Base-by-base conservation (phyloP, 2,888 invertebrate species). In the Drosophila paramelanica region DNA sequence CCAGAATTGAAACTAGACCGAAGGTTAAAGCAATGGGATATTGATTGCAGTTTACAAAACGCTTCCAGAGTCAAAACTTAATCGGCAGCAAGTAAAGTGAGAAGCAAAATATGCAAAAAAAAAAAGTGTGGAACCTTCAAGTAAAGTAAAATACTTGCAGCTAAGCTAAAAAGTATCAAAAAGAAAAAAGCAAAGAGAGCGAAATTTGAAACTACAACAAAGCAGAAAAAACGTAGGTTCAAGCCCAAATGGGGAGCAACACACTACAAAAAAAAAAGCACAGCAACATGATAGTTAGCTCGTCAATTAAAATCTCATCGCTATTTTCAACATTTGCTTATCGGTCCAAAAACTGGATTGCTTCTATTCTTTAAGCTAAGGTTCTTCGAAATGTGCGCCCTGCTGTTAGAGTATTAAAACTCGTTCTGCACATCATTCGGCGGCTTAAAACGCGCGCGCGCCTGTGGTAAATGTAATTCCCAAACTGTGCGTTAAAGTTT, bases 401-500 rank as follows among this genome's bases (percentile, higher is more conserved):
- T 14, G 11, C 14, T 33, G 41, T 52, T 36, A 13, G 17, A 3
- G 43, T 36, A 43, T 43, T 11, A 11, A 25, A 36, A 20, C 47
- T n/a, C n/a, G 8, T 4, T 42, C 8, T 4, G 33, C 38, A 8
- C 41, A 7, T 11, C 52, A 38, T 25, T 38, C 33, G 52, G 25
- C 47, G 47, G 56, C 33, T 53, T 50, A n/a, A 23, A 20, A n/a
- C 10, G 17, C 41, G 33, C 46, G 11, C 6, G 33, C 46, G 11
- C 6, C 36, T 47, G 39, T 33, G 60, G 49, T 45, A 62, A 62
- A 69, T 42, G 41, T 75, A 68, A 75, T 59, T 56, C 62, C 52
- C 70, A 45, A 59, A 53, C 50, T 56, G 42, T 60, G 64, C 73
- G 70, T 73, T 38, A 56, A 59, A 70, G 47, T 56, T 76, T 70